Conservation (phyloP, 2,113 vertebrate genomes). For the Lagopus leucura region DNA sequence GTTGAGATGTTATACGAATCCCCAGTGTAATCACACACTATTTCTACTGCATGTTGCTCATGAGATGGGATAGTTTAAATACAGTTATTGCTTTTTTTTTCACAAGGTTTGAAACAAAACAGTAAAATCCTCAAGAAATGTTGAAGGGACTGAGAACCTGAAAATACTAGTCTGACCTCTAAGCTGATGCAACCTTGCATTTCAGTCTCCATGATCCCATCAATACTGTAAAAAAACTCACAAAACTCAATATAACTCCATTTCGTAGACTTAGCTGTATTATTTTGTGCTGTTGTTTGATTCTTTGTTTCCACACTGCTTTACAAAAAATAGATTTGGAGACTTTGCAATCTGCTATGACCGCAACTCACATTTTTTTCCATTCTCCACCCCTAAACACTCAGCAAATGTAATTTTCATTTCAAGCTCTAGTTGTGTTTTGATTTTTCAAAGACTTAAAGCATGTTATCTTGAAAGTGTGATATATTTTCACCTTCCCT, state of each 20-base stretch:
- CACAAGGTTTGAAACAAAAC: background rate
- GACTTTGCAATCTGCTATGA: background rate
- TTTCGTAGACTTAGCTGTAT: background rate
- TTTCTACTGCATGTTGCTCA: background rate
- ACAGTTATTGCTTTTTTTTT: background rate
- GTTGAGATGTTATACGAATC: background rate
- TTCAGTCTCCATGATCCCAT: background rate
- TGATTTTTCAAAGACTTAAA: background rate
- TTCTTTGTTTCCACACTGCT: background rate
- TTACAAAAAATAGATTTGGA: background rate
- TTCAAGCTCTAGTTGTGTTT: background rate
- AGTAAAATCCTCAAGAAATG: background rate
- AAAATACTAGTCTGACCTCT: background rate
- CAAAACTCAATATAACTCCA: background rate
- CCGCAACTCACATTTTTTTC: background rate
- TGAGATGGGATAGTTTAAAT: background rate
- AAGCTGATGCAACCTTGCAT: background rate
- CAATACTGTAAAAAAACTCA: background rate
- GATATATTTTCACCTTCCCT: background rate
- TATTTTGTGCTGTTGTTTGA: background rate
- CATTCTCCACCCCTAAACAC: background rate
- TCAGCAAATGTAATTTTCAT: background rate
- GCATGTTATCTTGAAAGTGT: accelerated
- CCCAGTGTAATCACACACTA: background rate
- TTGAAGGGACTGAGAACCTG: background rate